These are phyloP conservation scores for Sylvietta virens DNA, from an alignment of 2,113 vertebrate genomes.

Conservation along the genomic window DNA sequence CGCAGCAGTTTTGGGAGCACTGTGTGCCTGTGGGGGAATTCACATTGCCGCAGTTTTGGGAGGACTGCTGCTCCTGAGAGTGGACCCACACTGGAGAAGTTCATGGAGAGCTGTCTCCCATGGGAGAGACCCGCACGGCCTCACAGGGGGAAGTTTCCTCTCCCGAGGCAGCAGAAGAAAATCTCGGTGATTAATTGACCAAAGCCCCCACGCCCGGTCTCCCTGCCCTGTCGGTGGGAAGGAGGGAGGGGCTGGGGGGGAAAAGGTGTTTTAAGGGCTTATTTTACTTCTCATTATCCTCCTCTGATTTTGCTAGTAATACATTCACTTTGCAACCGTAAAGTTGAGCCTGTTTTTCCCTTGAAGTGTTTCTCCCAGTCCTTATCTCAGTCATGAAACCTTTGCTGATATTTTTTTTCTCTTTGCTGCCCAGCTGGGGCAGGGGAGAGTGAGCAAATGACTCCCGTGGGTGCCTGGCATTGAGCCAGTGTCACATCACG, in stretches of 20 bases:
- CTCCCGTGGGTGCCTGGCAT: no score
- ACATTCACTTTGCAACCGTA: neutral
- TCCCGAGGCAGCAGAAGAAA: fast-evolving
- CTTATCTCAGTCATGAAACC: neutral
- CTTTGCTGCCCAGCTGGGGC: fast-evolving
- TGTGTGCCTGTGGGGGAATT: neutral
- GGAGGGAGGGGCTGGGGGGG: neutral
- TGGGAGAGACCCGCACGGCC: fast-evolving
- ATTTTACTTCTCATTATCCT: neutral
- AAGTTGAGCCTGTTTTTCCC: neutral
- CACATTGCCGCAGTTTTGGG: fast-evolving
- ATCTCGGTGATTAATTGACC: neutral
- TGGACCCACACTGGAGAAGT: fast-evolving
- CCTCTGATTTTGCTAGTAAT: neutral
- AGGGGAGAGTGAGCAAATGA: fast-evolving
- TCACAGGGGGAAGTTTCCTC: no score
- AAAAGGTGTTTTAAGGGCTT: neutral
- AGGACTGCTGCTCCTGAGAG: fast-evolving
- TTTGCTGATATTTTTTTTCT: neutral
- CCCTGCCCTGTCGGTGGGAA: fast-evolving
- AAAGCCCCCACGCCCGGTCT: neutral
- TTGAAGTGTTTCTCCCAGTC: neutral
- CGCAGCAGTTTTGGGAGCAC: neutral
- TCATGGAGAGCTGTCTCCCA: fast-evolving
- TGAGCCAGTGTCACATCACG: neutral